These are phyloP conservation scores for Galbula dea DNA, from an alignment of 2,113 vertebrate genomes.

Conservation along the genomic window DNA sequence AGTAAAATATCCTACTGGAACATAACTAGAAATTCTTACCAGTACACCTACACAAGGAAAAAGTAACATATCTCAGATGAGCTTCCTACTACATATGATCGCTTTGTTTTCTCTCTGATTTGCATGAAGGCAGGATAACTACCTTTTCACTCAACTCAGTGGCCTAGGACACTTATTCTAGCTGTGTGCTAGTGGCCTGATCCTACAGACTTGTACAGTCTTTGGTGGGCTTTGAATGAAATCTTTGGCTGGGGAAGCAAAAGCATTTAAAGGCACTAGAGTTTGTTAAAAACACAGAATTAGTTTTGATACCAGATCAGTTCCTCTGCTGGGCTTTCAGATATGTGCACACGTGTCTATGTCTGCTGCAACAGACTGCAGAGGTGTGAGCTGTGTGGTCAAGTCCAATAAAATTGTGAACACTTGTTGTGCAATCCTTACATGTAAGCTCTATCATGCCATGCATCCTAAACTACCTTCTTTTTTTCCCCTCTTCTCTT, in stretches of 20 bases:
- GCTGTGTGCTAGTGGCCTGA: not conserved
- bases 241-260: not conserved
- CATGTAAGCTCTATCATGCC: not conserved
- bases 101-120: not conserved
- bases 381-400: not conserved
- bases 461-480: not conserved
- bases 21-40: not conserved
- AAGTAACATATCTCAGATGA: not conserved
- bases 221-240: not conserved
- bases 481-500: not conserved
- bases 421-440: not conserved
- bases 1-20: not conserved
- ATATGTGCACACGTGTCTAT: fast-evolving
- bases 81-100: not conserved
- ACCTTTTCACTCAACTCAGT: not conserved
- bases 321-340: not conserved
- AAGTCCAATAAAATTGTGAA: fast-evolving
- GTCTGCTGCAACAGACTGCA: not conserved
- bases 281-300: not conserved
- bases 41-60: not conserved
- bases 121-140: not conserved
- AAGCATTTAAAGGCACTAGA: not conserved
- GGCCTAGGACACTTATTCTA: not conserved
- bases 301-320: not conserved
- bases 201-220: not conserved